Evolutionary conservation across 2,797 vertebrate genomes (phyloP), one percentile per base, ranked within the genome.

Genomic region (Falco naumanni): DNA sequence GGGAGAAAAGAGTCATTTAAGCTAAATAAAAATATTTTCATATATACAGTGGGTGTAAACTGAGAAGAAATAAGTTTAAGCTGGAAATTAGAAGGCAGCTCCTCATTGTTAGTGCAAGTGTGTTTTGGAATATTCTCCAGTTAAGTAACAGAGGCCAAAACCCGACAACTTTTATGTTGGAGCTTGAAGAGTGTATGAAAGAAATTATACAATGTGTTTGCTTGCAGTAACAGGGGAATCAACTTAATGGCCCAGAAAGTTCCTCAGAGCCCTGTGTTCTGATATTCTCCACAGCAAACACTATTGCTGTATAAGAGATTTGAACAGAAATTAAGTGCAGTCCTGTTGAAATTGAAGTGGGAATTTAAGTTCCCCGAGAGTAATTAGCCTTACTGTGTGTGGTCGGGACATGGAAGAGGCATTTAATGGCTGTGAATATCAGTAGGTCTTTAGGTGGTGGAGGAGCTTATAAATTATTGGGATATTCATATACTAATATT

Each of bases 351-450:
- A 96, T 91, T 97, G 93, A 90, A 95, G 90, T 85, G 95, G 94
- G 95, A 96, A 92, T 97, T 96, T 91, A 69, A 83, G 78, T 93
- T 96, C 71, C 94, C 65, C 26, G 0, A 78, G 93, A 93, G 90
- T 96, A 95, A 97, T 97, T 96, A 96, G 64, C 88, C 41, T 87
- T 95, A 22, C 88, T 94, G 90, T 94, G 95, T 96, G 96, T 97
- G 96, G 90, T 68, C 89, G 20, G 79, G 65, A 95, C 57, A 37
- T 41, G 68, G 93, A 95, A 92, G 93, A 95, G 72, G 63, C 69
- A 75, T 87, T 95, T 82, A 92, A 93, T 85, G 76, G 64, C 84
- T 94, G 69, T 5, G 29, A 84, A 72, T 91, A 94, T 68, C 92
- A 89, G 82, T 87, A 83, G 84, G 53, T 86, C 72, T 91, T 91